Percentiles rank a stretch among this genome's conserved stretches.
Conservation (phyloP, 2,113 vertebrate genomes). For the Vulpes vulpes region DNA sequence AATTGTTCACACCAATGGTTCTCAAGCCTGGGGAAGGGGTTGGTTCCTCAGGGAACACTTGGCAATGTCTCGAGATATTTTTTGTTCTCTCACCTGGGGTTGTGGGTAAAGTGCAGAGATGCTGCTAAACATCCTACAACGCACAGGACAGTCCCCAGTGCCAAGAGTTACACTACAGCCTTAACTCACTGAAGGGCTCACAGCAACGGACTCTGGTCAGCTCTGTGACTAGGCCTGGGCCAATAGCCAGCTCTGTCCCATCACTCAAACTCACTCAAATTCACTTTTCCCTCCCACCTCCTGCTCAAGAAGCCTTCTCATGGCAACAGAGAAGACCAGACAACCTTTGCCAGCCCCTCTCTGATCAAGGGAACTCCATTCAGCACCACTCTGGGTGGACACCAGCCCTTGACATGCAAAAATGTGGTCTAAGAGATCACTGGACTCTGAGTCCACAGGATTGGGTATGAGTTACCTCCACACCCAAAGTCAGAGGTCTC, state of each 20-base stretch:
- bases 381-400: background rate
- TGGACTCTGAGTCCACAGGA: background rate
- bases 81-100: background rate
- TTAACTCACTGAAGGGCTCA: background rate
- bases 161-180: background rate
- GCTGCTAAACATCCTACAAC: background rate
- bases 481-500: background rate
- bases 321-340: background rate
- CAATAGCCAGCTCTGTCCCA: background rate
- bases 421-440: background rate
- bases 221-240: background rate
- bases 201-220: background rate
- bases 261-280: background rate
- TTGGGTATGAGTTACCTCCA: background rate
- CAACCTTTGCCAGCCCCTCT: background rate
- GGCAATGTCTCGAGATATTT: background rate
- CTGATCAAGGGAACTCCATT: background rate
- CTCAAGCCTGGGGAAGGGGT: background rate
- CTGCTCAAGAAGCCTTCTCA: constrained; percentile 8
- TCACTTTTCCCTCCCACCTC: background rate
- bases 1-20: background rate
- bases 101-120: no score
- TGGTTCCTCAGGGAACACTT: background rate
- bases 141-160: background rate
- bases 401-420: background rate